A percentile compares a stretch with the other conserved stretches of the same genome.
Evolutionary conservation across 2,888 invertebrate species (phyloP).

Genomic region (Pristionchus mayeri): DNA sequence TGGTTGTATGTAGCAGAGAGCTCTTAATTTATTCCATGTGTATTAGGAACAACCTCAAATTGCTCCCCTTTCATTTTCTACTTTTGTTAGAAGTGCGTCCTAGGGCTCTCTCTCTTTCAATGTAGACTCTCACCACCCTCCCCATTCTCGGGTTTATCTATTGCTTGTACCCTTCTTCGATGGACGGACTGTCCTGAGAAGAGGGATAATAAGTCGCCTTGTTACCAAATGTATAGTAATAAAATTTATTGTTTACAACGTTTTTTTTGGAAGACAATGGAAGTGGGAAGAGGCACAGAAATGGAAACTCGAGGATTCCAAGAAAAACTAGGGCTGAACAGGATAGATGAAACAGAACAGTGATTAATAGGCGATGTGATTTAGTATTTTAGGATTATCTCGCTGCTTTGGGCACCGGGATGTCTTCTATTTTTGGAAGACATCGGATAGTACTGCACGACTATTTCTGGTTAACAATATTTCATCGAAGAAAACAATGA

Average conservation of each 20-base stretch:
- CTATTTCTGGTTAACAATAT: no score
- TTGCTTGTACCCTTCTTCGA: constrained; percentile 34
- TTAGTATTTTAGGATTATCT: no score
- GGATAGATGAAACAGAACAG: no score
- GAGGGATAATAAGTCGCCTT: constrained; percentile 33
- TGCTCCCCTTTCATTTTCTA: background rate
- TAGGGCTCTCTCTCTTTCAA: background rate
- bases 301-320: background rate
- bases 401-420: no score
- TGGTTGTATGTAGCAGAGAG: constrained; percentile 34
- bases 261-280: no score
- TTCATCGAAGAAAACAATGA: no score
- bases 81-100: background rate
- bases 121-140: background rate
- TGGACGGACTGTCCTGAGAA: constrained; percentile 12
- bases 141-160: constrained; percentile 15
- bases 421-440: no score
- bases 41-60: background rate
- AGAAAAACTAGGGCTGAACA: no score
- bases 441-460: no score
- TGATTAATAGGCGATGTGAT: no score
- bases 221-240: constrained; percentile 19
- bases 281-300: no score
- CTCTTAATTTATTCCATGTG: constrained; percentile 12
- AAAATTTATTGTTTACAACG: no score